Conservation (phyloP, 2,888 invertebrate species). For the Drosophila tripunctata region DNA sequence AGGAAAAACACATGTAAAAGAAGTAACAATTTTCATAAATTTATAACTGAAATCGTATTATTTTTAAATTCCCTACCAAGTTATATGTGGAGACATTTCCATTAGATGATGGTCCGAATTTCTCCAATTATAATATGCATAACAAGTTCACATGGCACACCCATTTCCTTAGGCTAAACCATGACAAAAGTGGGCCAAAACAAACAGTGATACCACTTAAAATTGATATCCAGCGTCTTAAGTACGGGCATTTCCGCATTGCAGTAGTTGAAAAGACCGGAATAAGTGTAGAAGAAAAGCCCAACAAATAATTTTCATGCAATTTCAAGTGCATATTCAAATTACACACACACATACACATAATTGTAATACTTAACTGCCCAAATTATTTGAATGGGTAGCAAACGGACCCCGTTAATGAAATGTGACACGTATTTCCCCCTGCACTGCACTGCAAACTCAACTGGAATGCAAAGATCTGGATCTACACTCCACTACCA, state of each 20-base stretch:
- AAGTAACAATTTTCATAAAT: no score
- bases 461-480: conserved; percentile 31
- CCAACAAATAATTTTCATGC: conserved; percentile 67
- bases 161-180: conserved; percentile 30
- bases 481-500: no score
- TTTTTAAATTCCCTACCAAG: no score
- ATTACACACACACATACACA: conserved; percentile 53
- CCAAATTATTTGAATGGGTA: conserved; percentile 59
- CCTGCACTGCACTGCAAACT: conserved; percentile 47
- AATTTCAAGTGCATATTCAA: conserved; percentile 75
- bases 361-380: conserved; percentile 45
- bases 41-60: no score
- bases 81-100: no score
- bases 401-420: conserved; percentile 63
- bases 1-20: no score
- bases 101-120: not conserved
- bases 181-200: conserved; percentile 56
- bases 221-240: conserved; percentile 34
- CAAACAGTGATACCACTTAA: conserved; percentile 44
- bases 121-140: not conserved
- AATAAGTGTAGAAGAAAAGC: conserved; percentile 58
- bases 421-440: conserved; percentile 76
- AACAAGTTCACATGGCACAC: conserved; percentile 17
- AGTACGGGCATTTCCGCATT: conserved; percentile 62
- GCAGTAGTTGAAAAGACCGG: conserved; percentile 40